phyloP scores from a whole-genome alignment of 1,140 invertebrate genomes.

The Oncopeltus fasciatus region DNA sequence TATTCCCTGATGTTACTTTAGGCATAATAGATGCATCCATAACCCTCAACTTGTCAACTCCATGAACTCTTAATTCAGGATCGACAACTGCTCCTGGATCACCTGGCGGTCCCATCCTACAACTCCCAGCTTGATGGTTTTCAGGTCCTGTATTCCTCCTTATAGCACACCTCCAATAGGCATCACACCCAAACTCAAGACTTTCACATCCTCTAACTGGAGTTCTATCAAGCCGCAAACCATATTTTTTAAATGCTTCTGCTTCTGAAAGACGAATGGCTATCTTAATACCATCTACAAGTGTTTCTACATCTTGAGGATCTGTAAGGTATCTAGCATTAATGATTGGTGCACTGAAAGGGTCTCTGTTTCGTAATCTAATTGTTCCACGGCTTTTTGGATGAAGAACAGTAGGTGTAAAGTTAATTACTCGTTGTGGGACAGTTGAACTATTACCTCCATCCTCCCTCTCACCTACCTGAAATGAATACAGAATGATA shows the following conservation, averaged over 20 bases:
- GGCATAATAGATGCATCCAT: conserved; percentile 73
- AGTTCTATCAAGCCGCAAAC: conserved; percentile 53
- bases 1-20: conserved; percentile 56
- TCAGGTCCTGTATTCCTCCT: conserved; percentile 59
- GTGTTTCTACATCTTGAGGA: conserved; percentile 51
- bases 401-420: conserved; percentile 54
- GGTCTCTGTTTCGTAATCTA: conserved; percentile 56
- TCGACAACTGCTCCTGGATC: conserved; percentile 58
- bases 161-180: conserved; percentile 67
- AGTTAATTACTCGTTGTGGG: conserved; percentile 35
- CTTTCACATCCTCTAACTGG: conserved; percentile 55
- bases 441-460: conserved; percentile 26
- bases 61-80: conserved; percentile 47
- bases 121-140: conserved; percentile 72
- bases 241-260: conserved; percentile 48
- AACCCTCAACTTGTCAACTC: conserved; percentile 51
- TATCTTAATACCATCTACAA: conserved; percentile 63
- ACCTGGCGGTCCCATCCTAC: conserved; percentile 56
- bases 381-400: conserved; percentile 69
- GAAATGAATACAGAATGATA: no score
- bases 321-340: conserved; percentile 69
- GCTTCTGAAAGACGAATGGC: conserved; percentile 49
- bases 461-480: conserved; percentile 1
- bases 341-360: conserved; percentile 61
- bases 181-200: conserved; percentile 54